Percentiles rank a stretch among this genome's conserved stretches.
These are phyloP conservation scores for Ornithorhynchus anatinus DNA, from an alignment of 2,113 vertebrate genomes.

Conservation along the genomic window DNA sequence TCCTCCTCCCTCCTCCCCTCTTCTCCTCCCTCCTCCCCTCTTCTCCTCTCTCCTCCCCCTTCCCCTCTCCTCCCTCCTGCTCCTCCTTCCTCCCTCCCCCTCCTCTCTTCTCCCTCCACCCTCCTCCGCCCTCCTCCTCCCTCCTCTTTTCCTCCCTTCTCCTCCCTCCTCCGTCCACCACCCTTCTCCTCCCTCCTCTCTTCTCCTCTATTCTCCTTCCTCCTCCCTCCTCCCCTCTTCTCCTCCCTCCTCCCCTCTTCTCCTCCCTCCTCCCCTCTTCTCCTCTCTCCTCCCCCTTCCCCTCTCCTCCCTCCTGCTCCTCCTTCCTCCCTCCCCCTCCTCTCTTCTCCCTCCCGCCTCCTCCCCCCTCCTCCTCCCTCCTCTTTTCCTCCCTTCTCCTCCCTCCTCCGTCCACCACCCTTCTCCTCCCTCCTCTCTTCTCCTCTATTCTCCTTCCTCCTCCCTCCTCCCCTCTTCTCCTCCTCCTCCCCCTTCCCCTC, in stretches of 20 bases:
- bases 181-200: not conserved
- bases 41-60: too few relatives aligned
- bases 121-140: not conserved
- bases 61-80: not conserved
- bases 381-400: too few relatives aligned
- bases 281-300: too few relatives aligned
- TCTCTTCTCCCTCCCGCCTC: too few relatives aligned
- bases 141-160: not conserved
- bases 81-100: not conserved
- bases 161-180: not conserved
- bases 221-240: too few relatives aligned
- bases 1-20: not conserved
- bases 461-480: not conserved
- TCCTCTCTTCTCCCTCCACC: not conserved
- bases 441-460: not conserved
- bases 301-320: too few relatives aligned
- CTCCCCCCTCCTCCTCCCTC: too few relatives aligned
- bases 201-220: not conserved
- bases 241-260: not conserved
- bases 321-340: too few relatives aligned
- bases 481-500: too few relatives aligned
- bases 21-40: too few relatives aligned
- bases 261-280: not conserved
- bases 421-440: too few relatives aligned
- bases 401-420: too few relatives aligned